Evolutionary conservation across 2,888 invertebrate species (phyloP).

Genomic region (Phengaris alcon): DNA sequence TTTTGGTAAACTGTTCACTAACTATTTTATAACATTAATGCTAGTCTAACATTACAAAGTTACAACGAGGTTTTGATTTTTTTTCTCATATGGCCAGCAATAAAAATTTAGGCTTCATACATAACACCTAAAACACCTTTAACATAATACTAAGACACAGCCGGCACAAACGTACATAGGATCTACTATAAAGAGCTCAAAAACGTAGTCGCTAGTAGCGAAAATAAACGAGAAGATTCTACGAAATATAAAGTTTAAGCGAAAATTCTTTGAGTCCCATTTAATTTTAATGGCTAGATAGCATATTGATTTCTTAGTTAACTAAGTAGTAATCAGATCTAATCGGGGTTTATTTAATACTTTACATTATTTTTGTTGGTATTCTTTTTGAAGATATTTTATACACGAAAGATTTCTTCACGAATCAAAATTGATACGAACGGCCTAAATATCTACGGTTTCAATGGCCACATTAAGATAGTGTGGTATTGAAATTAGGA

Average conservation of each 20-base stretch:
- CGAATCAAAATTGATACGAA: background rate
- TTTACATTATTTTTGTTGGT: background rate
- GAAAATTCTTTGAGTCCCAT: slow-evolving; percentile 23
- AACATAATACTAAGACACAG: slow-evolving; percentile 27
- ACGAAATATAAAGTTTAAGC: slow-evolving; percentile 6
- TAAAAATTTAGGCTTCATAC: slow-evolving; percentile 22
- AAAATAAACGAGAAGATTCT: background rate
- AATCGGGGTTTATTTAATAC: slow-evolving; percentile 10
- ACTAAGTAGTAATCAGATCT: background rate
- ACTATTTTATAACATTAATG: slow-evolving; percentile 37
- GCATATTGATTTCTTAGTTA: slow-evolving; percentile 14
- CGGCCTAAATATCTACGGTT: background rate
- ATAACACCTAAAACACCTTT: slow-evolving; percentile 1
- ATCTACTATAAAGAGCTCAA: background rate
- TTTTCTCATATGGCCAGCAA: slow-evolving; percentile 8
- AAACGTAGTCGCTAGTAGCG: background rate
- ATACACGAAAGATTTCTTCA: background rate
- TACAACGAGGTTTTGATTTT: slow-evolving; percentile 42
- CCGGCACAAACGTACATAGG: slow-evolving; percentile 13
- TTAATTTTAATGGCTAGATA: slow-evolving; percentile 18
- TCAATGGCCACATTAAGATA: background rate
- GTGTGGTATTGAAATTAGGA: background rate
- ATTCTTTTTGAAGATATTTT: background rate
- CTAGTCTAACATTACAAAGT: slow-evolving; percentile 44
- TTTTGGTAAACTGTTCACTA: slow-evolving; percentile 41